A percentile compares a stretch with the other conserved stretches of the same genome.
Conservation (phyloP, 2,888 invertebrate species). For the Dromius quadrimaculatus region DNA sequence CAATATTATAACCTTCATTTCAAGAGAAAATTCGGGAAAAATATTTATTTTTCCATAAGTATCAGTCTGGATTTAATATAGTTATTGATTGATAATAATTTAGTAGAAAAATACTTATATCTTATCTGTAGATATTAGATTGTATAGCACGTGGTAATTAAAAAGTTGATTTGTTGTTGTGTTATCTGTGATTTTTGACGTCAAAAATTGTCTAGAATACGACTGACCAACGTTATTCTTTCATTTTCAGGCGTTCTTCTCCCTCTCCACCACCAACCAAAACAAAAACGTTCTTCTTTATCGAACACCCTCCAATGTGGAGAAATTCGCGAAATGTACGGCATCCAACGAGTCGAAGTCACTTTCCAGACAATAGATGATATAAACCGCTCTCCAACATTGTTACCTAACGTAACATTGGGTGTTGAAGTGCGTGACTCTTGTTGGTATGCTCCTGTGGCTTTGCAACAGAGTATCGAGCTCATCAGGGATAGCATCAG, state of each 20-base stretch:
- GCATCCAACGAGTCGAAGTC: constrained; percentile 79
- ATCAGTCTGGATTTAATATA: too few species aligned
- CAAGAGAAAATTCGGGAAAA: too few species aligned
- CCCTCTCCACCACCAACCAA: constrained; percentile 69
- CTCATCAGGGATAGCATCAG: constrained; percentile 78
- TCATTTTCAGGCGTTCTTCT: constrained; percentile 65
- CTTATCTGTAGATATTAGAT: too few species aligned
- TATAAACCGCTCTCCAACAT: constrained; percentile 72
- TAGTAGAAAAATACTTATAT: too few species aligned
- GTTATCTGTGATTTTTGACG: too few species aligned
- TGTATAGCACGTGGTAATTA: too few species aligned
- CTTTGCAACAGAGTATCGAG: constrained; percentile 82
- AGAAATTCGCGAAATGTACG: constrained; percentile 78
- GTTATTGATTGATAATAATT: too few species aligned
- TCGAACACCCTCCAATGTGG: constrained; percentile 69
- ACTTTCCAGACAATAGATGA: constrained; percentile 73
- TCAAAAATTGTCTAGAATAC: too few species aligned
- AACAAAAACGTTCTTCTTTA: constrained; percentile 57
- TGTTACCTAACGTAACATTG: constrained; percentile 70
- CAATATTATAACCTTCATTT: too few species aligned
- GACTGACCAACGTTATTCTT: too few species aligned
- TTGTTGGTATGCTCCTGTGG: constrained; percentile 86
- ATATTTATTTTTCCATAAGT: too few species aligned
- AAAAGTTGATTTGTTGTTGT: too few species aligned
- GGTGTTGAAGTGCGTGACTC: constrained; percentile 83